Evolutionary conservation across 2,113 vertebrate genomes (phyloP), one percentile per base, ranked within the genome.

Genomic region (Phainopepla nitens): DNA sequence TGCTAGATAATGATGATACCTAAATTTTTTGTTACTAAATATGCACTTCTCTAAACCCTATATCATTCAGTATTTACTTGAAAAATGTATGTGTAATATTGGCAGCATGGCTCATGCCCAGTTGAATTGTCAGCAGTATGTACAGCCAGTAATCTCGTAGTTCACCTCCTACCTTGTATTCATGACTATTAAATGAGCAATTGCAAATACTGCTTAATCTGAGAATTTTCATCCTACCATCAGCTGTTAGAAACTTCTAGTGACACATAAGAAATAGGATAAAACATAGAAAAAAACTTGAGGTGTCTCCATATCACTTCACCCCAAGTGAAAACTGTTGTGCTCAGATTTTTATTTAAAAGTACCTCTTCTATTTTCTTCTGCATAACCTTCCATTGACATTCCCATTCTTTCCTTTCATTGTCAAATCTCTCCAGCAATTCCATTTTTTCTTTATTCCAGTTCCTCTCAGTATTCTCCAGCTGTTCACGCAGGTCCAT

Each of bases 331-430:
- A 75, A 78, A 76, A 95, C n/a, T 29, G 60, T 68, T 73, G 75
- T 25, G 24, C 57, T 76, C 35, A 86, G n/a, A 66, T 41, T 80
- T 61, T 66, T 78, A 20, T 86, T 89, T 86, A 87, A 68, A 53
- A 75, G 81, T 98, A 99, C 99, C 99, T 99, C 98, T 96, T 99
- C 99, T 95, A 99, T 99, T 97, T 99, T 99, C 97, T 89, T 98
- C 98, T 99, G 99, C 99, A 99, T 99, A 92, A 99, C 98, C 91
- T 98, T 99, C 98, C 99, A 98, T 54, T 99, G 99, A 91, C 98
- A 98, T 97, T 99, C 99, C 99, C 99, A 99, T 91, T 99, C 99
- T 80, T 98, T 99, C 94, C 99, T 99, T 97, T 99, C 99, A 7
- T 97, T 97, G 86, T 99, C 99, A 93, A 99, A 99, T 95, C 98